Evolutionary conservation across 1,140 invertebrate species (phyloP), one percentile per base, ranked within the genome.

Genomic region (Drosophila repleta): DNA sequence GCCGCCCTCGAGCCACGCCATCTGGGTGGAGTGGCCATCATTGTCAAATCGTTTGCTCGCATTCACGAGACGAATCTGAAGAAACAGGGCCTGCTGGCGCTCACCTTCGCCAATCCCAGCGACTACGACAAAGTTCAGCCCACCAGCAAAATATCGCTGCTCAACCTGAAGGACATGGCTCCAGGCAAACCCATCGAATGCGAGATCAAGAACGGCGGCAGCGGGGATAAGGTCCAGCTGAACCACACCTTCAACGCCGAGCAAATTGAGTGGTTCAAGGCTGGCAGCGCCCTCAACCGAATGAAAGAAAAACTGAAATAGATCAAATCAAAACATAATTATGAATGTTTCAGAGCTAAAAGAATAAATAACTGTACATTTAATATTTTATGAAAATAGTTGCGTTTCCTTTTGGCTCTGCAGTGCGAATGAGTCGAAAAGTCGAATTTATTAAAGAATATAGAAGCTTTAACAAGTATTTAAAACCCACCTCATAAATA

Each of bases 1-100:
- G 99, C 99, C 56, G 99, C 99, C 48, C 93, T 99, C 1, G 99
- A 99, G 92, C 99, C 99, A 0, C 92, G 96, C 48, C 96, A 97
- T 91, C 93, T 97, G n/a, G 96, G 96, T 26, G 99, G 98, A 1
- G 94, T 97, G 21, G 99, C 98, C 20, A 99, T 99, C 83, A 99
- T 99, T 88, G 98, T 99, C 20, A 99, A 99, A 93, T 98, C 97
- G 35, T 99, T 99, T 93, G 99, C 99, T 41, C 95, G 99, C 89
- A 99, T 99, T 90, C 99, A 99, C 92, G 99, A 99, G 93, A 99
- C 99, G 0, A 99, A 99, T 92, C 92, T 99, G 74, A 99, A 99
- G 93, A 99, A 99, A 91, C 99, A 99, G 92, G 99, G 99, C 57
- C 91, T 99, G 87, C 93, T 99, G 39, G 98, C 99, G 0, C 92